A percentile compares a stretch with the other conserved stretches of the same genome.
Conservation (phyloP, 2,113 vertebrate species). For the Zootoca vivipara region DNA sequence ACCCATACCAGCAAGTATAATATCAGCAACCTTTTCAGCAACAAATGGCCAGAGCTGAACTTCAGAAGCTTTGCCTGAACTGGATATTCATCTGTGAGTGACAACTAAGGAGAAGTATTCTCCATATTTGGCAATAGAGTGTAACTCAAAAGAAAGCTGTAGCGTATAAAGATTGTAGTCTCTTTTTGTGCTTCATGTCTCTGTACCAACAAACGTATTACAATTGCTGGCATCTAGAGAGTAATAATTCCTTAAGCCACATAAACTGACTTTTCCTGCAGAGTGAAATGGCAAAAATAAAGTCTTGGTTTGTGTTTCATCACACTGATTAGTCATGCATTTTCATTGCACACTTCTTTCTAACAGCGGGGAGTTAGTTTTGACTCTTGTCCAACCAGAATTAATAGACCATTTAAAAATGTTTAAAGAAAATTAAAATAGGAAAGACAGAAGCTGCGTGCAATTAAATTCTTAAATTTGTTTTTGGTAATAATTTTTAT, state of each 20-base stretch:
- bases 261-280: not conserved
- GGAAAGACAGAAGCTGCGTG: not conserved
- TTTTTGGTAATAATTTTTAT: not conserved
- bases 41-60: slow-evolving; percentile 18
- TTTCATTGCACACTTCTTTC: not conserved
- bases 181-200: not conserved
- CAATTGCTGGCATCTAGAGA: not conserved
- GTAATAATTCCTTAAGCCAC: not conserved
- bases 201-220: not conserved
- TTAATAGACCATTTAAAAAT: rapidly evolving
- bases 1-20: not conserved
- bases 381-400: not conserved
- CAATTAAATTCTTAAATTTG: not conserved
- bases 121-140: slow-evolving; percentile 27
- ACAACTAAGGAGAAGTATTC: slow-evolving; percentile 12
- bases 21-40: not conserved
- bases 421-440: not conserved
- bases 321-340: rapidly evolving
- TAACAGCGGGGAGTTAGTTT: not conserved
- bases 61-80: not conserved
- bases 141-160: slow-evolving; percentile 15
- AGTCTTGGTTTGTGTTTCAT: slow-evolving; percentile 6
- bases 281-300: not conserved
- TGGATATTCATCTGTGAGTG: slow-evolving; percentile 1
- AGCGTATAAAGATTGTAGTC: not conserved